A percentile compares a stretch with the other conserved stretches of the same genome.
Conservation (phyloP, 2,797 vertebrate genomes). For the Nyctibius grandis region DNA sequence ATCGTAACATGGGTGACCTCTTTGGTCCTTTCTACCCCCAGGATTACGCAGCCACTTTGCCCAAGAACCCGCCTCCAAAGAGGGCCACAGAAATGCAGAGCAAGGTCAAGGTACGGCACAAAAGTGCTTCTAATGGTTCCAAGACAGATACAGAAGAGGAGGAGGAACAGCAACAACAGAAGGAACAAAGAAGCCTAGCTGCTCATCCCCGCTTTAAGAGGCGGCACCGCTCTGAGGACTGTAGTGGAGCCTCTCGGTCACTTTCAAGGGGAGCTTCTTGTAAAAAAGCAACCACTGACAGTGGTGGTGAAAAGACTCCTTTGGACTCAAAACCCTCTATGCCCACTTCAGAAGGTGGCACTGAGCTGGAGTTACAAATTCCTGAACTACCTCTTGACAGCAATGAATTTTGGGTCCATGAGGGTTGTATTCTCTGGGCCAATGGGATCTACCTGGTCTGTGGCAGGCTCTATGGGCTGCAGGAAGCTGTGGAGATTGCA, state of each 20-base stretch:
- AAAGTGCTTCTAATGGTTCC: conserved; percentile 79
- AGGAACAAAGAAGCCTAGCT: conserved; percentile 83
- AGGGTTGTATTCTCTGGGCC: conserved; percentile 97
- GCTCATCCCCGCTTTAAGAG: conserved; percentile 96
- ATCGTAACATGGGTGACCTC: conserved; percentile 96
- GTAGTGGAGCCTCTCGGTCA: conserved; percentile 83
- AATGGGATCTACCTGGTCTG: conserved; percentile 98
- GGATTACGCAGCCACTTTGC: conserved; percentile 91
- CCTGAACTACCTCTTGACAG: conserved; percentile 98
- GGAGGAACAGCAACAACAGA: conserved; percentile 77
- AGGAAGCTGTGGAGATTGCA: conserved; percentile 96
- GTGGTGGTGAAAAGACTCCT: conserved; percentile 74
- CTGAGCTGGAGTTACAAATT: conserved; percentile 90
- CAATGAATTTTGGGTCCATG: conserved; percentile 98
- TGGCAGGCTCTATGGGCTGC: conserved; percentile 95
- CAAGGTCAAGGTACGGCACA: conserved; percentile 82
- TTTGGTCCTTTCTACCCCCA: conserved; percentile 97
- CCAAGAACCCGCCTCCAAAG: conserved; percentile 92
- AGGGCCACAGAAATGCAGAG: conserved; percentile 76
- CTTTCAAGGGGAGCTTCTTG: conserved; percentile 86
- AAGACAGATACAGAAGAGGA: conserved; percentile 79
- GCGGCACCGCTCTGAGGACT: conserved; percentile 94
- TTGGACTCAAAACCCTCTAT: conserved; percentile 75
- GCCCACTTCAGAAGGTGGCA: conserved; percentile 78
- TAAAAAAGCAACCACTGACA: conserved; percentile 81